Conservation (phyloP, 2,888 invertebrate species). For the Pomacea canaliculata region DNA sequence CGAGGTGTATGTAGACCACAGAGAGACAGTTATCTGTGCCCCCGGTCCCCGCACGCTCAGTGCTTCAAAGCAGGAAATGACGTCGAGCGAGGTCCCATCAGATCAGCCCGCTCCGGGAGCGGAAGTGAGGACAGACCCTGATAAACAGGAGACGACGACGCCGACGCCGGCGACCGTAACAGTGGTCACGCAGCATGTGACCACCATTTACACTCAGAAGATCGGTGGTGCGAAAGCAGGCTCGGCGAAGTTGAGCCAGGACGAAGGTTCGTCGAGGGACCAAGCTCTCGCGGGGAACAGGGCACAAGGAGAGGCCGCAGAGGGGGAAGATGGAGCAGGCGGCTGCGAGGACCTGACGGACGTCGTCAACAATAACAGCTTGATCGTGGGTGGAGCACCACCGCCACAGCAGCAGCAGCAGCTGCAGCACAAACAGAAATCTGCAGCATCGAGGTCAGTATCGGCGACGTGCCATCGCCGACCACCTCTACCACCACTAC, state of each 20-base stretch:
- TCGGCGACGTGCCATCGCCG: conserved; percentile 8
- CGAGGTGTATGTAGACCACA: conserved; percentile 20
- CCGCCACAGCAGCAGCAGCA: not conserved
- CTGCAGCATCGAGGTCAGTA: conserved; percentile 24
- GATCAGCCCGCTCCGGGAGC: too few relatives aligned
- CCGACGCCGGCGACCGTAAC: too few relatives aligned
- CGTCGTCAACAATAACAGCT: not conserved
- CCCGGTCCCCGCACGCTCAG: conserved; percentile 15
- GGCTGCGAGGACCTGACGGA: not conserved
- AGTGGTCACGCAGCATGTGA: too few relatives aligned
- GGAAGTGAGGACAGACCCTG: too few relatives aligned
- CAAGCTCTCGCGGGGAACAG: too few relatives aligned
- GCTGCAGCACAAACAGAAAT: conserved; percentile 3
- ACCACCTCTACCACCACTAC: conserved; percentile 13
- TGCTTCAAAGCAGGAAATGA: not conserved
- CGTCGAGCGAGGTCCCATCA: not conserved
- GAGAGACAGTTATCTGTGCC: conserved; percentile 4
- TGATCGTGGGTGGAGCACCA: not conserved
- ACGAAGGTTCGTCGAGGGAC: too few relatives aligned
- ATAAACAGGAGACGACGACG: too few relatives aligned
- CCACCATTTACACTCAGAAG: conserved; percentile 1
- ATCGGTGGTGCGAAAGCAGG: not conserved
- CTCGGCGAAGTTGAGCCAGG: not conserved
- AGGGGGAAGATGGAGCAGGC: too few relatives aligned
- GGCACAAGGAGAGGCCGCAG: too few relatives aligned